Conservation (phyloP, 2,113 vertebrate genomes). For the Etia nguti region DNA sequence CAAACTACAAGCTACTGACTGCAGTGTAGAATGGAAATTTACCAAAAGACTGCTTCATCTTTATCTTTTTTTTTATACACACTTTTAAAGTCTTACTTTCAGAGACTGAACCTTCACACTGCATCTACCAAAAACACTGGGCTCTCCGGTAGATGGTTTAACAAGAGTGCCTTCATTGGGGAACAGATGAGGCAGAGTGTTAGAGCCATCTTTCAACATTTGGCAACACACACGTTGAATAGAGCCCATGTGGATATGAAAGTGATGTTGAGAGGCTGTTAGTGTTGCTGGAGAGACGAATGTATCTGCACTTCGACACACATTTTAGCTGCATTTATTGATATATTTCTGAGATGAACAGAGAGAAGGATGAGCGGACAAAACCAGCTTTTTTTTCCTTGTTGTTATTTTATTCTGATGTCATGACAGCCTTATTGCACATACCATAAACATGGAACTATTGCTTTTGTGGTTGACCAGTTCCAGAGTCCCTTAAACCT, state of each 20-base stretch:
- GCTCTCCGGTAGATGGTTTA: conserved; percentile 41
- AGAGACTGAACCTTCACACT: not conserved
- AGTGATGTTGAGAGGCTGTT: not conserved
- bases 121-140: conserved; percentile 24
- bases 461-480: conserved; percentile 51
- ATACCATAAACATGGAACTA: conserved; percentile 42
- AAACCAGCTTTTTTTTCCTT: conserved; percentile 30
- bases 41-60: not conserved
- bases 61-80: not conserved
- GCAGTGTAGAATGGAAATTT: not conserved
- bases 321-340: not conserved
- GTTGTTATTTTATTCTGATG: conserved; percentile 55
- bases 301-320: not conserved
- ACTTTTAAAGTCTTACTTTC: not conserved
- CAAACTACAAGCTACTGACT: not conserved
- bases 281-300: conserved; percentile 1
- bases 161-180: conserved; percentile 60
- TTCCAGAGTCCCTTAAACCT: conserved; percentile 31
- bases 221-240: conserved; percentile 49
- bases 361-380: conserved; percentile 31
- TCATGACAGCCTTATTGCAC: conserved; percentile 63
- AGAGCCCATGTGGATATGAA: conserved; percentile 18
- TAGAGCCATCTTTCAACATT: conserved; percentile 52
- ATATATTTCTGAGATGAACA: not conserved
- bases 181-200: conserved; percentile 54